Conservation (phyloP, 2,797 vertebrate species). For the Hippoglossus hippoglossus region DNA sequence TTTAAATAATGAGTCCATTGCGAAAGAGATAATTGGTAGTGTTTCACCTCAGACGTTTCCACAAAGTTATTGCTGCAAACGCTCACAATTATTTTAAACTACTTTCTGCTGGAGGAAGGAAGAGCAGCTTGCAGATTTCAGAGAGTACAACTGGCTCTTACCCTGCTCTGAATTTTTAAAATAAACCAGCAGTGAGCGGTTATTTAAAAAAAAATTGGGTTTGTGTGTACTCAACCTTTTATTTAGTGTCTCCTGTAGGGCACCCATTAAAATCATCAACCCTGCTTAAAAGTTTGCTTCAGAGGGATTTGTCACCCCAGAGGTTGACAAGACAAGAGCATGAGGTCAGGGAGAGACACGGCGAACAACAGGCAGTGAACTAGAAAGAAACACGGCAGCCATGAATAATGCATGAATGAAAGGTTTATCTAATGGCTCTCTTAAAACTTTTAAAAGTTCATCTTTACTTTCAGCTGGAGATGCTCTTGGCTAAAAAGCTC, state of each 20-base stretch:
- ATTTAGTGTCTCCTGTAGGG: conserved; percentile 34
- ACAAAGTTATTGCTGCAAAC: conserved; percentile 38
- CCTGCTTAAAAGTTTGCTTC: conserved; percentile 42
- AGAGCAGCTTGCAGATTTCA: conserved; percentile 36
- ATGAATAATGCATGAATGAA: conserved; percentile 77
- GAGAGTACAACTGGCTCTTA: conserved; percentile 22
- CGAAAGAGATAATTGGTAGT: conserved; percentile 55
- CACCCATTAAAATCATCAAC: conserved; percentile 63
- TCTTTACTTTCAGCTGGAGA: conserved; percentile 48
- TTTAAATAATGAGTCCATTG: conserved; percentile 64
- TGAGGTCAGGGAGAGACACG: conserved; percentile 52
- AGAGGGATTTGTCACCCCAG: conserved; percentile 48
- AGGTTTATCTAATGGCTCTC: conserved; percentile 70
- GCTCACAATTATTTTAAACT: conserved; percentile 59
- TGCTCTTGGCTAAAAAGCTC: conserved; percentile 34
- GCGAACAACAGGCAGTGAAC: conserved; percentile 59
- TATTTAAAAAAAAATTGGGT: background rate
- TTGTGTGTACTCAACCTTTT: conserved; percentile 55
- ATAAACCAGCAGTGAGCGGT: conserved; percentile 8
- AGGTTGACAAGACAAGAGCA: conserved; percentile 65
- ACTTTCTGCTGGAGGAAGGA: conserved; percentile 19
- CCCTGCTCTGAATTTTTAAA: conserved; percentile 26
- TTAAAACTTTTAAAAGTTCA: conserved; percentile 73
- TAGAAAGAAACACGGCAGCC: conserved; percentile 58
- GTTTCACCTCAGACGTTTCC: conserved; percentile 59